Percentiles rank a stretch among this genome's conserved stretches.
Evolutionary conservation across 1,140 invertebrate genomes (phyloP).

Genomic region (Penaeus chinensis): DNA sequence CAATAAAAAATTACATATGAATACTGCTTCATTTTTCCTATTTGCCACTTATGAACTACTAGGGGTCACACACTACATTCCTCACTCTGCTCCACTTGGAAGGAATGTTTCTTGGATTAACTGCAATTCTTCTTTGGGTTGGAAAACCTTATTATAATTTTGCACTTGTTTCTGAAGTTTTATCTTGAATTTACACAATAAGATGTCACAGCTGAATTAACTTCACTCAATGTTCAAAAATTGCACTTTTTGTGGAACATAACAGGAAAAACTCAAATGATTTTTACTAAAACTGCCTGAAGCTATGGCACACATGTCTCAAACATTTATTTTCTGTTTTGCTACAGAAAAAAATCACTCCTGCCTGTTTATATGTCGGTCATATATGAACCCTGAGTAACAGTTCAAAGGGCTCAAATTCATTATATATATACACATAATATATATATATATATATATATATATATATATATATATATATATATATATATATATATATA

Average conservation of each 20-base stretch:
- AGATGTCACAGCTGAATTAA: not conserved
- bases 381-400: slow-evolving; percentile 31
- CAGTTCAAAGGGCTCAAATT: slow-evolving; percentile 32
- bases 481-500: no score
- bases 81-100: slow-evolving; percentile 20
- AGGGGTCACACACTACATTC: slow-evolving; percentile 16
- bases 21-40: slow-evolving; percentile 33
- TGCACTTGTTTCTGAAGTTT: slow-evolving; percentile 5
- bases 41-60: not conserved
- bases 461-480: no score
- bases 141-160: slow-evolving; percentile 16
- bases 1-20: slow-evolving; percentile 41
- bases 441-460: no score
- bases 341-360: not conserved
- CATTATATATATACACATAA: no score
- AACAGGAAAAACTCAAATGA: not conserved
- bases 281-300: slow-evolving; percentile 30
- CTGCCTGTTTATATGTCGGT: slow-evolving; percentile 14
- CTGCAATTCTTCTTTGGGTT: slow-evolving; percentile 22
- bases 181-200: slow-evolving; percentile 11
- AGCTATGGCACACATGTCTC: slow-evolving; percentile 36
- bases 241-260: slow-evolving; percentile 40
- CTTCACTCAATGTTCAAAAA: slow-evolving; percentile 18
- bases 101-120: slow-evolving; percentile 25
- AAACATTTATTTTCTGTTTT: slow-evolving; percentile 25